Conservation (phyloP, 2,113 vertebrate species). For the Clarias gariepinus region DNA sequence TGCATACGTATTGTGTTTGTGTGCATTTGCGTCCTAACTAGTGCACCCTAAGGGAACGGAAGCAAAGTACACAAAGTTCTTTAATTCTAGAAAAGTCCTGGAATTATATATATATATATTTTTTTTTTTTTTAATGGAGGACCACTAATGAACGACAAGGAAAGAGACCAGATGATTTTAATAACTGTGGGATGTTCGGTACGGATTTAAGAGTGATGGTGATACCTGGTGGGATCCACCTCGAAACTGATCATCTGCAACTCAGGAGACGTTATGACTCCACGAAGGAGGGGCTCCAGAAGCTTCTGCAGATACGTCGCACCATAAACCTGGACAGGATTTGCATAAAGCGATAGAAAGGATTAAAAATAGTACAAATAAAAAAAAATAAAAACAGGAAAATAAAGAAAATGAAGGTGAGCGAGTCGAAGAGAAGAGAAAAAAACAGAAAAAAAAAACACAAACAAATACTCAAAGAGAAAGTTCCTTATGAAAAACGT, state of each 20-base stretch:
- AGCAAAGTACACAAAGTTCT: neutral
- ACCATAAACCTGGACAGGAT: conserved; percentile 85
- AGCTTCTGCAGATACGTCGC: conserved; percentile 95
- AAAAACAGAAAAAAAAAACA: neutral
- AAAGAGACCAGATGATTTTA: neutral
- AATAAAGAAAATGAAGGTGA: too few relatives aligned
- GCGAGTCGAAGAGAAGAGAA: neutral
- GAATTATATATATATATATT: too few relatives aligned
- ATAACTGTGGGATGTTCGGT: neutral
- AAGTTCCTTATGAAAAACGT: neutral
- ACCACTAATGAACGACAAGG: too few relatives aligned
- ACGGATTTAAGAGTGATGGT: neutral
- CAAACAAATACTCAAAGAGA: neutral
- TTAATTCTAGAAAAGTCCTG: too few relatives aligned
- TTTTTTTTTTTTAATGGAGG: too few relatives aligned
- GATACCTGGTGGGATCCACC: conserved; percentile 93
- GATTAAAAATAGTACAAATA: neutral
- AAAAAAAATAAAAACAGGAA: neutral
- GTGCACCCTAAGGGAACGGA: neutral
- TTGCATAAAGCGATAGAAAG: neutral
- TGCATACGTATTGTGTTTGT: neutral
- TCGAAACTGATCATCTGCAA: conserved; percentile 95
- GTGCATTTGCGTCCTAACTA: neutral
- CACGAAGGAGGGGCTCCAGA: conserved; percentile 86
- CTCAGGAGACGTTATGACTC: conserved; percentile 88